Base-by-base conservation (phyloP, 1,140 invertebrate genomes). In the Frieseomelitta varia region DNA sequence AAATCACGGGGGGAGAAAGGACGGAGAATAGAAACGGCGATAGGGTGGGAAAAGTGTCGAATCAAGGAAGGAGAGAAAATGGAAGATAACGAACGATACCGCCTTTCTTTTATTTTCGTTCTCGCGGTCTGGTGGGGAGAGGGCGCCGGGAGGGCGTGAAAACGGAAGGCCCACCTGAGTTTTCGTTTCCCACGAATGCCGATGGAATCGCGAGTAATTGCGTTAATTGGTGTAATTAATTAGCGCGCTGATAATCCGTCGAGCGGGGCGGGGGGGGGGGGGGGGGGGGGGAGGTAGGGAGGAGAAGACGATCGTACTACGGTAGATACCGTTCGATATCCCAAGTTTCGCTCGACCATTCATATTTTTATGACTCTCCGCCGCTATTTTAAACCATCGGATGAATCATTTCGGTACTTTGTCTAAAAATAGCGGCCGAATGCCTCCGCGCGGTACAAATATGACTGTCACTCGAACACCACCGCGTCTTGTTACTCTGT, bases 141-240 rank as follows among this genome's bases (percentile, higher is more conserved):
- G 47, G n/a, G 30, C 55, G 55, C 21, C 15, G 1, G 47, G 24
- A 34, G 27, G 34, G 30, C 12, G 10, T 55, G 15, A 12, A 14
- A 15, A 10, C 58, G 47, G 39, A 47, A 47, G 39, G 15, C 24
- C 19, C 82, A 39, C 21, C 6, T 27, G 63, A 10, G 19, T 39
- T 58, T 58, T 78, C 27, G 27, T 84, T 69, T 58, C 47, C 15
- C 71, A 30, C 30, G 39, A 56, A 68, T 30, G 17, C 34, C 51
- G 58, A 87, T 58, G 12, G 72, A 79, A 56, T 71, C 69, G 71
- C 39, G 69, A 77, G 51, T 68, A 81, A 76, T 81, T 73, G 79
- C 55, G n/a, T 82, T 56, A 79, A 85, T 84, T 65, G 67, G 58
- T 84, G 53, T 74, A 74, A 73, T 78, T 84, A 79, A 87, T 87